Evolutionary conservation across 2,888 invertebrate species (phyloP).

Genomic region (Cheilosia variabilis): DNA sequence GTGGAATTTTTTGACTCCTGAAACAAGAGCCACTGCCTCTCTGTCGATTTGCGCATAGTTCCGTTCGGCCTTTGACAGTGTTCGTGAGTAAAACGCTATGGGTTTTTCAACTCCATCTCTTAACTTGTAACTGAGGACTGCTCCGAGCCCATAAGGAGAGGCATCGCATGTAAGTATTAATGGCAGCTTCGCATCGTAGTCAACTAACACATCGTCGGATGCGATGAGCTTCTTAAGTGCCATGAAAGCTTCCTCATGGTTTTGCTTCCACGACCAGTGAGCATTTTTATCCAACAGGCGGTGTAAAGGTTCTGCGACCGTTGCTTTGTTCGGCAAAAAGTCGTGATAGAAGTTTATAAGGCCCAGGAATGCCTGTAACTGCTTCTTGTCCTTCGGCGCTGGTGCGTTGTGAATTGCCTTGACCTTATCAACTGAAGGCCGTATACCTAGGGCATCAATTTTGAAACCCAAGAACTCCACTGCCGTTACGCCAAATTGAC

Average conservation of each 20-base stretch:
- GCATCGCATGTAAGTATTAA: conserved; percentile 63
- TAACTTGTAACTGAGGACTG: conserved; percentile 54
- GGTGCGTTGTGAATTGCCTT: conserved; percentile 64
- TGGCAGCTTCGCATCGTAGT: conserved; percentile 57
- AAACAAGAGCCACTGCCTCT: conserved; percentile 30
- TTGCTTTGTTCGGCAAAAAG: conserved; percentile 61
- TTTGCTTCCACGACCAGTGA: conserved; percentile 30
- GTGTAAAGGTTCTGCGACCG: conserved; percentile 62
- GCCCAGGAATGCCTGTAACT: conserved; percentile 67
- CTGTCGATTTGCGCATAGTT: conserved; percentile 23
- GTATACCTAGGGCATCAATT: conserved; percentile 60
- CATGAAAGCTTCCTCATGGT: conserved; percentile 54
- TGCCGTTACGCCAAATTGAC: conserved; percentile 14
- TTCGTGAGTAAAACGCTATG: conserved; percentile 39
- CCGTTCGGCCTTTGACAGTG: conserved; percentile 23
- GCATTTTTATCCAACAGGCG: conserved; percentile 69
- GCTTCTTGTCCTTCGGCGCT: conserved; percentile 63
- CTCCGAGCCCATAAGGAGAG: conserved; percentile 70
- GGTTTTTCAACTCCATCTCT: conserved; percentile 44
- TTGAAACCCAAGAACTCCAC: conserved; percentile 66
- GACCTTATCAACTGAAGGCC: conserved; percentile 46
- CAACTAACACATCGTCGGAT: conserved; percentile 53
- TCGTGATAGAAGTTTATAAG: conserved; percentile 57
- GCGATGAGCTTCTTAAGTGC: conserved; percentile 51
- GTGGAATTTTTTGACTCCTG: conserved; percentile 34